Base-by-base conservation (phyloP, 2,113 vertebrate genomes). In the Phocoena phocoena region DNA sequence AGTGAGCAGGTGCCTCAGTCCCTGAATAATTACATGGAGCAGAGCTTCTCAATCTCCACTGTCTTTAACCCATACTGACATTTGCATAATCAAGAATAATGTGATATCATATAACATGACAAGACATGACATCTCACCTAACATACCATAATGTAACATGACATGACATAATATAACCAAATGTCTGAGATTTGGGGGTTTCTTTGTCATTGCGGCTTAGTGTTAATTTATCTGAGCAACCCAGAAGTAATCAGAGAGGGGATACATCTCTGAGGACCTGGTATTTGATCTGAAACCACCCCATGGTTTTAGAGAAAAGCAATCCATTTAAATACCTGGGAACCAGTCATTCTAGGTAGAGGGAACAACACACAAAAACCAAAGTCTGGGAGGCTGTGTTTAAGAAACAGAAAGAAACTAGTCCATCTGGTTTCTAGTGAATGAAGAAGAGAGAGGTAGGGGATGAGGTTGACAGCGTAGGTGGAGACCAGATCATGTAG, bases 31-130 rank as follows among this genome's bases (percentile, higher is more conserved):
- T 86, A n/a, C 17, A 38, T 25, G 68, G 9, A 89, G 23, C 20
- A 70, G 11, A 41, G 15, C 15, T 53, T 87, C 28, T 36, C 8
- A 31, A 31, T 36, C 55, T 83, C 33, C 20, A 68, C 18, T 47
- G 4, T 58, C 11, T 18, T 21, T 74, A 47, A 33, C 20, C 28
- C 5, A 11, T 36, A 36, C 13, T 41, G 18, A 36, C 36, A 15
- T 58, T 71, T 80, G 17, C n/a, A 44, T 80, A 13, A 44, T 87
- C 82, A 93, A 36, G 44, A 67, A 67, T 44, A 21, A 87, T 68
- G 23, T 38, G 23, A 80, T 50, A 8, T n/a, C 28, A 68, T 41
- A 68, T 20, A 53, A 38, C 33, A 38, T 90, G 26, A 14, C 21
- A 36, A 26, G 6, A 15, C 20, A 60, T 73, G 11, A 20, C 23